Evolutionary conservation across 2,113 vertebrate genomes (phyloP).

Genomic region (Nibea albiflora): DNA sequence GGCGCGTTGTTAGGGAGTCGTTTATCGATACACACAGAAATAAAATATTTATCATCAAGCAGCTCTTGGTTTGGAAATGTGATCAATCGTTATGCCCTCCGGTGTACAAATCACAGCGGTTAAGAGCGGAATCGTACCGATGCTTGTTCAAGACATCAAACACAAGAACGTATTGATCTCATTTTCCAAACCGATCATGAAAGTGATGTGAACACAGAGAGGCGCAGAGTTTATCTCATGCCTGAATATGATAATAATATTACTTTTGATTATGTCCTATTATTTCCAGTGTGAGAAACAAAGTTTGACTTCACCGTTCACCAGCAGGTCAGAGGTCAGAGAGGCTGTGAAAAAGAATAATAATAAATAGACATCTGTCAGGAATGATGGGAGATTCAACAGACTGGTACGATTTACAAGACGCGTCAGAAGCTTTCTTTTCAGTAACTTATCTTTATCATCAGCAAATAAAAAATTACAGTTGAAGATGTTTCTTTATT

Average conservation of each 20-base stretch:
- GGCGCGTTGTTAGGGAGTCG: slow-evolving; percentile 50
- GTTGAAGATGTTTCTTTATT: no score
- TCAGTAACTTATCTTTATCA: no score
- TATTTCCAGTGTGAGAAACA: not conserved
- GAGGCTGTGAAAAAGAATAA: not conserved
- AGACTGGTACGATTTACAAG: not conserved
- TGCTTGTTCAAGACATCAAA: slow-evolving; percentile 58
- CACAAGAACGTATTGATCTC: slow-evolving; percentile 48
- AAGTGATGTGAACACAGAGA: slow-evolving; percentile 8
- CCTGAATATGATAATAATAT: not conserved
- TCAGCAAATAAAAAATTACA: not conserved
- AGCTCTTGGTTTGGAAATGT: slow-evolving; percentile 68
- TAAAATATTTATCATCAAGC: slow-evolving; percentile 81
- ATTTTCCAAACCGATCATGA: slow-evolving; percentile 16
- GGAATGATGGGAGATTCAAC: not conserved
- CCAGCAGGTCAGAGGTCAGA: slow-evolving; percentile 1
- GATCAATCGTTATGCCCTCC: slow-evolving; percentile 67
- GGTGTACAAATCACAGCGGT: slow-evolving; percentile 63
- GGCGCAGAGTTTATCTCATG: not conserved
- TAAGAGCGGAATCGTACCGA: slow-evolving; percentile 55
- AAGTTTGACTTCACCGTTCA: not conserved
- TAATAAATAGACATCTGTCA: not conserved
- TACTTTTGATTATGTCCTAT: not conserved
- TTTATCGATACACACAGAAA: slow-evolving; percentile 62
- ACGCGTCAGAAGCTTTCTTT: no score